Evolutionary conservation across 2,113 vertebrate species (phyloP).

Genomic region (Eptesicus fuscus): DNA sequence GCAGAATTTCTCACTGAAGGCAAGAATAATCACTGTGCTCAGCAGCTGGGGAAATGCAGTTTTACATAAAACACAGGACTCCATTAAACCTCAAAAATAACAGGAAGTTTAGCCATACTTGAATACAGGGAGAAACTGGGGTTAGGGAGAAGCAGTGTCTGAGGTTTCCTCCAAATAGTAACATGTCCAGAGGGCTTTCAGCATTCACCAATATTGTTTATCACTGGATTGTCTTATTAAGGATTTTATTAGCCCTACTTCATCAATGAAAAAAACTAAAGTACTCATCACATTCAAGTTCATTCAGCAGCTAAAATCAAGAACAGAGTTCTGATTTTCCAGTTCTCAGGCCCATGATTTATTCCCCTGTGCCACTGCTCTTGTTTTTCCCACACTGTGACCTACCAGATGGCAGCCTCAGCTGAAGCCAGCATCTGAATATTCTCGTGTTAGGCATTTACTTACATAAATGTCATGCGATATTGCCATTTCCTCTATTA

Average conservation of each 20-base stretch:
- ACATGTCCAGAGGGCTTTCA: background rate
- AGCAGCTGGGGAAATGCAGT: slow-evolving; percentile 55
- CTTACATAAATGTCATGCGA: background rate
- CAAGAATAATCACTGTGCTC: slow-evolving; percentile 60
- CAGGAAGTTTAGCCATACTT: background rate
- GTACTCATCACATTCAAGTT: background rate
- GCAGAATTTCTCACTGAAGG: slow-evolving; percentile 61
- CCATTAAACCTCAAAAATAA: background rate
- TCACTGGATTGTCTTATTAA: background rate
- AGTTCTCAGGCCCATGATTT: background rate
- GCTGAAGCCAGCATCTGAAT: background rate
- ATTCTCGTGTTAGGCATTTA: background rate
- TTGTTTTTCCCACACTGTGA: slow-evolving; percentile 32
- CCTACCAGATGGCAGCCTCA: slow-evolving; percentile 5
- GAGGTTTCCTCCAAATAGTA: background rate
- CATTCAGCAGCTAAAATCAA: background rate
- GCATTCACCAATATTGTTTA: background rate
- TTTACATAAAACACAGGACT: slow-evolving; percentile 30
- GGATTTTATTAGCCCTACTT: slow-evolving; percentile 4
- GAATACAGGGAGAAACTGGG: background rate
- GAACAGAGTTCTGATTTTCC: background rate
- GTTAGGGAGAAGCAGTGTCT: background rate
- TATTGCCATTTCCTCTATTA: background rate
- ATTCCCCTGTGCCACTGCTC: background rate
- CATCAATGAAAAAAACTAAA: slow-evolving; percentile 5